Conservation (phyloP, 2,888 invertebrate species). For the Automeris io region DNA sequence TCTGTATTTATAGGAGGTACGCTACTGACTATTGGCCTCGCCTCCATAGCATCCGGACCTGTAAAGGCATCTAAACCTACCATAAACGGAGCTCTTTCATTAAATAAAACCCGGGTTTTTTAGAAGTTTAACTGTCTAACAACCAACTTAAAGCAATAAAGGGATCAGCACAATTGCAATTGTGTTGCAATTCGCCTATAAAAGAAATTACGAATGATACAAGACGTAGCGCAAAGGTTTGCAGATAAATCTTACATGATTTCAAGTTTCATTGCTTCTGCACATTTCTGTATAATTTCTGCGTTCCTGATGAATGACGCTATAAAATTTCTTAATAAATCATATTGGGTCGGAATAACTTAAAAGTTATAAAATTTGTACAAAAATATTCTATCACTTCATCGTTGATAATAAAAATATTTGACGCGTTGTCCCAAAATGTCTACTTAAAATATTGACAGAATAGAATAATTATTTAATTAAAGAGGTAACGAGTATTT, state of each 20-base stretch:
- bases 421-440: no score
- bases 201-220: neutral
- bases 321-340: neutral
- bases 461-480: no score
- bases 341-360: neutral
- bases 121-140: no score
- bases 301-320: neutral
- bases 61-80: no score
- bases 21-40: no score
- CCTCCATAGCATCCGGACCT: no score
- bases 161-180: neutral
- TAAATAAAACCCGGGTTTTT: no score
- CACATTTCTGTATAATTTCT: neutral
- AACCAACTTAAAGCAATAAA: no score
- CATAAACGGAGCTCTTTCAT: no score
- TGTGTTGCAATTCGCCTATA: neutral
- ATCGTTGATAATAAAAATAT: neutral
- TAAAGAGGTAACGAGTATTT: no score
- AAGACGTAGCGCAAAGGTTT: neutral
- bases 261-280: neutral
- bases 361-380: neutral
- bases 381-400: neutral
- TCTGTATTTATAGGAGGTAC: no score
- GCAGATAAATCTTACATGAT: conserved; percentile 1
- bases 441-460: no score